Base-by-base conservation (phyloP, 2,888 invertebrate species). In the Theodoxus fluviatilis region DNA sequence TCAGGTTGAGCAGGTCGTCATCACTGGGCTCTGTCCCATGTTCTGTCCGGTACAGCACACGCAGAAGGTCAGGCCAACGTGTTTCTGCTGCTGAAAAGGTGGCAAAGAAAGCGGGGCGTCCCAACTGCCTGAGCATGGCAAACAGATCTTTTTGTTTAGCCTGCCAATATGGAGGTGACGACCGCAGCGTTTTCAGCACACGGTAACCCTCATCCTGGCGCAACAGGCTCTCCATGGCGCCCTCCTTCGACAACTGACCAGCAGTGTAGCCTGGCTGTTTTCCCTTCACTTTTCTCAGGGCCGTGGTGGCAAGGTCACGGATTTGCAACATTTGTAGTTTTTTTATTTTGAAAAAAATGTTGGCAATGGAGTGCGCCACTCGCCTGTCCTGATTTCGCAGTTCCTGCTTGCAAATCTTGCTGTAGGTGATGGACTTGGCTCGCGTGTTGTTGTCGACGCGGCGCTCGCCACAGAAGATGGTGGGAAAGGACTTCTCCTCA, bases 51-150 rank as follows among this genome's bases (percentile, higher is more conserved):
- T 57, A 57, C 57, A 57, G 57, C 12, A 57, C 57, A 25, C 25
- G 22, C 57, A 57, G 57, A 22, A 57, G 57, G 33, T 57, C 57
- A n/a, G n/a, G n/a, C n/a, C 18, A 77, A 18, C 71, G 65, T n/a
- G 67, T 67, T 59, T 77, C 77, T 15, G 74, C 71, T 0, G 75
- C 72, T 25, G 71, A 71, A 15, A 76, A 67, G 1, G 72, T 73
- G 0, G 73, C n/a, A 63, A 76, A 77, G 12, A 73, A 74, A 1
- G 75, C 73, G 25, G 76, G 75, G 3, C 67, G 43, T 1, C 75
- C 75, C 28, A 78, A 67, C 63, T 77, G 77, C 9, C 77, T 35
- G 25, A 78, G 74, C 74, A 76, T 73, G 38, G 75, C 77, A 37
- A 74, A 72, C 15, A 75, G 31, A 37, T 75, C 73, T 52, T 67